Conservation (phyloP, 2,888 invertebrate genomes). For the Orthosia incerta region DNA sequence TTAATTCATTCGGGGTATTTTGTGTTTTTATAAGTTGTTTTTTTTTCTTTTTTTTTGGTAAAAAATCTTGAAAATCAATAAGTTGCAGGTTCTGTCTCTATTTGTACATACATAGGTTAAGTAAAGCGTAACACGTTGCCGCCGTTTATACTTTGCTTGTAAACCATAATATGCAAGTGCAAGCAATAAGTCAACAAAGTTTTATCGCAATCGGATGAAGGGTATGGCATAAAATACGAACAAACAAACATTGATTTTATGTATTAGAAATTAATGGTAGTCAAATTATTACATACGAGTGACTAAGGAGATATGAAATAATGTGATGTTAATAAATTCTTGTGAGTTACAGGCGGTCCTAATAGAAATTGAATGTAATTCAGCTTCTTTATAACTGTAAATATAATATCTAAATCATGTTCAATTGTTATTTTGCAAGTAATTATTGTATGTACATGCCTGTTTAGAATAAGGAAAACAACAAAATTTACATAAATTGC, state of each 20-base stretch:
- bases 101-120: too few species aligned
- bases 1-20: neutral
- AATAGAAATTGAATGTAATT: neutral
- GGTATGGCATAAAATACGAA: too few species aligned
- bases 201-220: too few species aligned
- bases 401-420: neutral
- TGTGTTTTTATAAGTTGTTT: neutral
- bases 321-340: constrained; percentile 15
- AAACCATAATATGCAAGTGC: too few species aligned
- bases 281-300: neutral
- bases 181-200: too few species aligned
- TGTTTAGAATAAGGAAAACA: too few species aligned
- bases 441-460: too few species aligned
- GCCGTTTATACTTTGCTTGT: too few species aligned
- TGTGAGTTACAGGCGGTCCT: neutral
- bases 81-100: neutral
- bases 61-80: neutral
- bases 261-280: neutral
- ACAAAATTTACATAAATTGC: too few species aligned
- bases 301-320: neutral
- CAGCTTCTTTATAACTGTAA: neutral
- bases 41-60: neutral
- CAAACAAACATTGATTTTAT: too few species aligned
- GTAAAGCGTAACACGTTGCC: too few species aligned
- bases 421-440: neutral